phyloP scores from a whole-genome alignment of 2,113 vertebrate genomes.

The Poeciliopsis retropinna region DNA sequence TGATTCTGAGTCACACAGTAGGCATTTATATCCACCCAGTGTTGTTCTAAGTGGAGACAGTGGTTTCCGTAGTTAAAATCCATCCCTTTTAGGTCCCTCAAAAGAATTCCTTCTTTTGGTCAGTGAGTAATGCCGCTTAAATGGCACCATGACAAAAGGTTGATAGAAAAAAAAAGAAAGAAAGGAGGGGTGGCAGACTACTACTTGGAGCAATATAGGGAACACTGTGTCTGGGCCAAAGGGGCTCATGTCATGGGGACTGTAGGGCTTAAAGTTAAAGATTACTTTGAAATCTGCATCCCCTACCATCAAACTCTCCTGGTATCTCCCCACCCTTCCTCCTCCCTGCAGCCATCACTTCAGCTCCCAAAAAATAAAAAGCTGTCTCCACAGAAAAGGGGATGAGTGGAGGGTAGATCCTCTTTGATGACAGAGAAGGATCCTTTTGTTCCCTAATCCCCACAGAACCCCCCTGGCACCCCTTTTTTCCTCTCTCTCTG shows the following conservation, averaged over 20 bases:
- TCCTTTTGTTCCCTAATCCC: conserved; percentile 91
- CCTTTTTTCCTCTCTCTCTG: conserved; percentile 37
- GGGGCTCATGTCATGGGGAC: conserved; percentile 77
- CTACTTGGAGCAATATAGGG: conserved; percentile 73
- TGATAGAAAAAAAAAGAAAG: conserved; percentile 53
- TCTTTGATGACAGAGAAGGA: conserved; percentile 91
- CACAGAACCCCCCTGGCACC: conserved; percentile 59
- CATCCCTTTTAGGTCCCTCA: conserved; percentile 72
- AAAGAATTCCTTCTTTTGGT: conserved; percentile 73
- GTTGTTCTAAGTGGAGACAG: conserved; percentile 76
- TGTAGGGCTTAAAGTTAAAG: conserved; percentile 88
- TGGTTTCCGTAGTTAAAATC: conserved; percentile 69
- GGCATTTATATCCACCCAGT: conserved; percentile 69
- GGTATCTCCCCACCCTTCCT: conserved; percentile 42
- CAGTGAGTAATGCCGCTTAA: conserved; percentile 80
- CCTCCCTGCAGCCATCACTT: conserved; percentile 66
- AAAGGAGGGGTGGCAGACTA: conserved; percentile 63
- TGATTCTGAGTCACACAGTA: conserved; percentile 63
- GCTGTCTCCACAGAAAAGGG: conserved; percentile 82
- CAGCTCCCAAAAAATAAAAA: conserved; percentile 71
- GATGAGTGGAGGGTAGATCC: conserved; percentile 81
- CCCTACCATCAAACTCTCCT: conserved; percentile 63
- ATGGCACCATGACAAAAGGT: conserved; percentile 78
- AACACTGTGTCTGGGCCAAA: conserved; percentile 73
- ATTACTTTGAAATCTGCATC: conserved; percentile 91